A percentile compares a stretch with the other conserved stretches of the same genome.
phyloP scores from a whole-genome alignment of 2,113 vertebrate species.

The Halichoerus grypus region DNA sequence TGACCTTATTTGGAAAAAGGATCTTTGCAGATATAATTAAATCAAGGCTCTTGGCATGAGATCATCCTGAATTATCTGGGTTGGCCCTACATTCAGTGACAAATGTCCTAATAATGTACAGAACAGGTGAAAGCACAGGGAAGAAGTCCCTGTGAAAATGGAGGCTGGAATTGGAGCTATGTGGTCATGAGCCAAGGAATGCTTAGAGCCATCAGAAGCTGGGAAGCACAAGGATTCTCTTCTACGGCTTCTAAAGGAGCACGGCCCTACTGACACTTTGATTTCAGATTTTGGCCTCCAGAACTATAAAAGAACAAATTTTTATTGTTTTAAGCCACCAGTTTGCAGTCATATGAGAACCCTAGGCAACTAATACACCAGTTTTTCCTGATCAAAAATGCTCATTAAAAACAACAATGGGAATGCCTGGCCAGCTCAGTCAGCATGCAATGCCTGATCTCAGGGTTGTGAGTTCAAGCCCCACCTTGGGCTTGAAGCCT shows the following conservation, averaged over 20 bases:
- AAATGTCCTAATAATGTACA: not conserved
- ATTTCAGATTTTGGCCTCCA: not conserved
- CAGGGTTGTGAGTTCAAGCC: not conserved
- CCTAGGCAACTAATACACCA: not conserved
- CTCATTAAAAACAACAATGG: not conserved
- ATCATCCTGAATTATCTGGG: not conserved
- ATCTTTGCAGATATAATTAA: not conserved
- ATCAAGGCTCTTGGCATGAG: not conserved
- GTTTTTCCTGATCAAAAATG: constrained; percentile 26
- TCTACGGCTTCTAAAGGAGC: not conserved
- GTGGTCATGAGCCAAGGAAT: not conserved
- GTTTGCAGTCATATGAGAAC: not conserved
- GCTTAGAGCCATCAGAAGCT: not conserved
- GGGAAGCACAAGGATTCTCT: not conserved
- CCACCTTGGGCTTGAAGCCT: not conserved
- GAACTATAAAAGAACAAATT: not conserved
- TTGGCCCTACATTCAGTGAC: not conserved
- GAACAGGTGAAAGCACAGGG: not conserved
- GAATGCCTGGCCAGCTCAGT: not conserved
- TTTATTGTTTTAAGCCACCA: not conserved
- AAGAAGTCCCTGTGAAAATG: not conserved
- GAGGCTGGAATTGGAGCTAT: not conserved
- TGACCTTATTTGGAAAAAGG: not conserved
- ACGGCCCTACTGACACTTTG: not conserved
- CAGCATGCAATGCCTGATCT: not conserved